These are phyloP conservation scores for Carcinoscorpius rotundicauda DNA, from an alignment of 1,140 invertebrate genomes.

Conservation along the genomic window DNA sequence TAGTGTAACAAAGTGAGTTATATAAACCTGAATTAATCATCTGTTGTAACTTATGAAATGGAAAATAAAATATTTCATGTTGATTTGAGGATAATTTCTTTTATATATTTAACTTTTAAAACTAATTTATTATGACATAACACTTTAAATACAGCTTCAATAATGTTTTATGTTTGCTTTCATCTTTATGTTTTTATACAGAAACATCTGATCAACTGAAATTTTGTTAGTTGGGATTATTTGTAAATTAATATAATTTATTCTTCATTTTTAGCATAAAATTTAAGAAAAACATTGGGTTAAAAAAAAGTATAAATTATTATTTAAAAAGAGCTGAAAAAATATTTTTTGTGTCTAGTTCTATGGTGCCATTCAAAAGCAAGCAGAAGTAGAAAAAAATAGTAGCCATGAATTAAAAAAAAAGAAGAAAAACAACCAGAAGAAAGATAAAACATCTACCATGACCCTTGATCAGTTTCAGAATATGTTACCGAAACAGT, in stretches of 20 bases:
- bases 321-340: too few relatives aligned
- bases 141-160: too few relatives aligned
- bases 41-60: not conserved
- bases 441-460: constrained; percentile 45
- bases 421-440: constrained; percentile 40
- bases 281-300: not conserved
- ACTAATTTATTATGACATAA: too few relatives aligned
- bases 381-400: constrained; percentile 11
- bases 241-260: too few relatives aligned
- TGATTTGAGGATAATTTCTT: too few relatives aligned
- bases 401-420: not conserved
- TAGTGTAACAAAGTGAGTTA: too few relatives aligned
- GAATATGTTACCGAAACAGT: constrained; percentile 24
- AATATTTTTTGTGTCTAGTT: constrained; percentile 3
- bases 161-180: too few relatives aligned
- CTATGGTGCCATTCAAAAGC: constrained; percentile 28
- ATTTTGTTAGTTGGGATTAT: too few relatives aligned
- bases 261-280: not conserved
- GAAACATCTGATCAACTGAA: too few relatives aligned
- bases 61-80: not conserved
- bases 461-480: constrained; percentile 55
- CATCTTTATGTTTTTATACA: too few relatives aligned
- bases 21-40: not conserved
- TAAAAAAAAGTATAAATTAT: not conserved
- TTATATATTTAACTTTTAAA: too few relatives aligned